Evolutionary conservation across 2,113 vertebrate genomes (phyloP), one percentile per base, ranked within the genome.

Genomic region (Podarcis muralis): DNA sequence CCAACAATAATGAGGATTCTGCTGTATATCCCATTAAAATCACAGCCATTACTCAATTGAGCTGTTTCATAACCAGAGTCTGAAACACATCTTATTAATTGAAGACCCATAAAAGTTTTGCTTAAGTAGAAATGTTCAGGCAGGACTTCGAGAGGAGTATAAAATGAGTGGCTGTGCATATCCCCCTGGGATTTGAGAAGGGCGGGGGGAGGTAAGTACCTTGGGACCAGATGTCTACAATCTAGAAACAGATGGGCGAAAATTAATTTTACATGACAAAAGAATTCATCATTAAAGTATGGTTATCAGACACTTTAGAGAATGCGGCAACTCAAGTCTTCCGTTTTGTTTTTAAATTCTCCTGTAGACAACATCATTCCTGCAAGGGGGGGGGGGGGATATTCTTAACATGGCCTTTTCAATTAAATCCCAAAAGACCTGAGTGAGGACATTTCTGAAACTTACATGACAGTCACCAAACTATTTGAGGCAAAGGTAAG

Each of bases 201-300:
- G 92, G 94, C 48, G 48, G 48, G 89, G 87, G 76, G 91, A 91
- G 81, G 81, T 86, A 92, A 75, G 48, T 89, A 92, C 90, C 92
- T 92, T 88, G 92, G 85, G 92, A 94, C 87, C n/a, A 86, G 95
- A 82, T 91, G 83, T 94, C 89, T 78, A 85, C 40, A 79, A 72
- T 94, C 48, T 32, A 94, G 89, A 87, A 94, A 7, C 53, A 95
- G 93, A 92, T 91, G 79, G 78, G 90, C 16, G 43, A 89, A 91
- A 91, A 84, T 66, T 91, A 79, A 90, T 88, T 77, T 91, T 92
- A 93, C 79, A 86, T 85, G 85, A 91, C 74, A 74, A 78, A 91
- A 92, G 84, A 92, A 91, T 81, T 90, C n/a, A 90, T 82, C 91
- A 81, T 94, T 94, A 88, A 96, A 93, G 91, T 18, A 91, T 25